Base-by-base conservation (phyloP, 2,888 invertebrate genomes). In the Drosophila birchii region DNA sequence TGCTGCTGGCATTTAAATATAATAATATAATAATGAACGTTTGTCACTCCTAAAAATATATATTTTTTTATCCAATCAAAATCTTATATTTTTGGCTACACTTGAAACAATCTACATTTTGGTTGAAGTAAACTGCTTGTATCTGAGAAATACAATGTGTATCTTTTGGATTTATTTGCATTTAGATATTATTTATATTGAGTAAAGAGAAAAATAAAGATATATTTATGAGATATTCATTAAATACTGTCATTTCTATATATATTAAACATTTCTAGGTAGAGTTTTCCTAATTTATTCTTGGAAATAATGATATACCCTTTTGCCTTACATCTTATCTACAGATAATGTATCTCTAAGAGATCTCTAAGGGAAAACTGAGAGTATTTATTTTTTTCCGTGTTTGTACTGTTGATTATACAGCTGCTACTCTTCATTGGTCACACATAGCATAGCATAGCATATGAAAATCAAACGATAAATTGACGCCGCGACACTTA, bases 381-480 rank as follows among this genome's bases (percentile, higher is more conserved):
- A 34, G 14, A 9, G 29, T 38, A 26, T 59, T 49, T 43, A 51
- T 66, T 51, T 39, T 38, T 62, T 53, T 29, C 64, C 43, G 64
- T 68, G 59, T 8, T 16, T n/a, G 26, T 9, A 26, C 29, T 29
- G 47, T 44, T 29, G 69, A 66, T 72, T 72, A 29, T 47, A 59
- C 68, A 68, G 68, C 68, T 68, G 68, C 61, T 68, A 36, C 23
- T 36, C 68, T 72, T 68, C 47, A 60, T 68, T 68, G 41, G 73
- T 41, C 60, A 29, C 60, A 29, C 39, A 64, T 51, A 66, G 67
- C 57, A 45, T 20, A 72, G 73, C 56, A 43, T n/a, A 57, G 61
- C 75, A 45, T 47, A 47, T 54, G 64, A 71, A 75, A 71, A 74
- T 63, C 63, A 74, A 74, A 74, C 75, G 63, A 53, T 49, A 62